Evolutionary conservation across 2,888 invertebrate species (phyloP), one percentile per base, ranked within the genome.

Genomic region (Dicranocentrus wangi): DNA sequence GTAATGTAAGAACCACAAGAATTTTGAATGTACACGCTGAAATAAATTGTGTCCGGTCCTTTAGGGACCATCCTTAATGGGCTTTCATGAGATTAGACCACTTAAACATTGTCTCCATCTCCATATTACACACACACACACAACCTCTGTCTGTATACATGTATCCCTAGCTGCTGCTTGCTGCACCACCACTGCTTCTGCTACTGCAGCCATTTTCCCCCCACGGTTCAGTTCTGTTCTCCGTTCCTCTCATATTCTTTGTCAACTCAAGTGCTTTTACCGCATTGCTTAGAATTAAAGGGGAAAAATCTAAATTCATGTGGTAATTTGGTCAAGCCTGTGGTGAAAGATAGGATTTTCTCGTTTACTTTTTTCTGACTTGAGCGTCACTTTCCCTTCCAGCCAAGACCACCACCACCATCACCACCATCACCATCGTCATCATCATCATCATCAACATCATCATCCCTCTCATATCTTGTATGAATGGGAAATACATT

Each of bases 31-130:
- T 23, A 53, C 43, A 53, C 51, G 69, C 42, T 70, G 77, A 77
- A 77, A 77, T 77, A 77, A 77, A 77, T 77, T 77, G 77, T 68
- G 77, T 77, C 61, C 61, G 63, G 63, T 77, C 69, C 77, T 77
- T 61, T 60, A 53, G 77, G 77, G 69, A 77, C 77, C 61, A 61
- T 70, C 51, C 69, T 77, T 77, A 77, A 77, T 77, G 77, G 69
- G 51, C 77, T 77, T 77, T 77, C 69, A 70, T 70, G 61, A 77
- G 77, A 77, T 77, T 77, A 77, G 23, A 63, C 63, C 77, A 69
- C 69, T 70, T 77, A 69, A 60, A 77, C 23, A 58, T 76, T 68
- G 76, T 76, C 66, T 47, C 76, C 68, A 66, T 42, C 28, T 27
- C 53, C 21, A 61, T 53, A 68, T 28, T 32, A 68, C 63, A 63